These are phyloP conservation scores for Platycnemis pennipes DNA, from an alignment of 2,888 invertebrate genomes.

Conservation along the genomic window DNA sequence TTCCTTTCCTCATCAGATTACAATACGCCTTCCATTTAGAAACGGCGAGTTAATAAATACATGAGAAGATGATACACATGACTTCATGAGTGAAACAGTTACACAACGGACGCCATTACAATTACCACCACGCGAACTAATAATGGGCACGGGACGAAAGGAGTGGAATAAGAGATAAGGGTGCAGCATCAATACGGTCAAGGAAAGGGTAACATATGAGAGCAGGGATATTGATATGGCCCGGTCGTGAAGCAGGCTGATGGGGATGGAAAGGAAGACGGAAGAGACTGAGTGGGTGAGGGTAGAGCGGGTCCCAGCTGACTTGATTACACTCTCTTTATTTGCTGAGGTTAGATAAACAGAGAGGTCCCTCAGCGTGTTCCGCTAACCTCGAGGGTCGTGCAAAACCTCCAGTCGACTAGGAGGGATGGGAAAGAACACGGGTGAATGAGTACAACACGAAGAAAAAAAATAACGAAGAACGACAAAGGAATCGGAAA, in stretches of 20 bases:
- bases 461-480: no score
- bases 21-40: no score
- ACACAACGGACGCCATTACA: neutral
- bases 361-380: neutral
- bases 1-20: no score
- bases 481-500: no score
- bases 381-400: neutral
- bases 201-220: neutral
- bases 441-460: neutral
- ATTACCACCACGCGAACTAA: neutral
- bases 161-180: neutral
- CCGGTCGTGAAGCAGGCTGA: neutral
- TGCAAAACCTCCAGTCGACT: neutral
- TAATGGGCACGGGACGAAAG: neutral
- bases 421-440: neutral
- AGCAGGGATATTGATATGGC: neutral
- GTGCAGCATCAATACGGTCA: neutral
- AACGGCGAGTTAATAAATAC: no score
- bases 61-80: no score
- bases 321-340: slow-evolving; percentile 18
- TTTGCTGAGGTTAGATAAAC: neutral
- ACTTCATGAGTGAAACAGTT: no score
- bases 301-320: neutral
- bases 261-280: neutral
- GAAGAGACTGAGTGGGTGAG: neutral